Conservation (phyloP, 2,888 invertebrate genomes). For the Mantis religiosa region DNA sequence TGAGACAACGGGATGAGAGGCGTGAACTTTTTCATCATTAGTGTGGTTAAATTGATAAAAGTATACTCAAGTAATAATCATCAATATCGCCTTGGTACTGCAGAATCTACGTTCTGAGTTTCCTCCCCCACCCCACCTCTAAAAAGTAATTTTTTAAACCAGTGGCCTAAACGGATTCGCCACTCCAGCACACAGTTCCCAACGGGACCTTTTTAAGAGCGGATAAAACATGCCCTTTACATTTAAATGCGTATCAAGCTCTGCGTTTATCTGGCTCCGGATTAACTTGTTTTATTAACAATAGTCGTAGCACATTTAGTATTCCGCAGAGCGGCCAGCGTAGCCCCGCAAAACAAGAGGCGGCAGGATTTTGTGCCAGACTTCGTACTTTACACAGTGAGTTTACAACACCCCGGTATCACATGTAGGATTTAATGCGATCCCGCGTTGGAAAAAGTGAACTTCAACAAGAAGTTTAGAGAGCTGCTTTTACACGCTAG, state of each 20-base stretch:
- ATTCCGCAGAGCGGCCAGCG: neutral
- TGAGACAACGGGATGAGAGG: too few relatives aligned
- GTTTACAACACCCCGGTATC: neutral
- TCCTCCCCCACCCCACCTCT: too few relatives aligned
- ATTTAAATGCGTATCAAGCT: neutral
- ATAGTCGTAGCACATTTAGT: neutral
- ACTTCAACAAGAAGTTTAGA: neutral
- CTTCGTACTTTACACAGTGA: neutral
- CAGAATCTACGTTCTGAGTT: too few relatives aligned
- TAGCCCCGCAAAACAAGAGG: neutral
- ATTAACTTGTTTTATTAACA: neutral
- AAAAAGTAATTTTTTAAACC: neutral
- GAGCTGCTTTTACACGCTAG: neutral
- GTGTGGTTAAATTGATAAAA: too few relatives aligned
- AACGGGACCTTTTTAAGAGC: neutral
- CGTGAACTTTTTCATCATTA: too few relatives aligned
- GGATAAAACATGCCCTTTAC: neutral
- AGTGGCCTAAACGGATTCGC: neutral
- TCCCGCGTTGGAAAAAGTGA: neutral
- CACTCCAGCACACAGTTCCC: neutral
- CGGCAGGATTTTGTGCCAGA: neutral
- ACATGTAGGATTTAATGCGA: neutral
- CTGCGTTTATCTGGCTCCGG: neutral
- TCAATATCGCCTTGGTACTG: too few relatives aligned
- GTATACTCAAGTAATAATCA: too few relatives aligned